Evolutionary conservation across 2,113 vertebrate species (phyloP).

Genomic region (Nesogale talazaci): DNA sequence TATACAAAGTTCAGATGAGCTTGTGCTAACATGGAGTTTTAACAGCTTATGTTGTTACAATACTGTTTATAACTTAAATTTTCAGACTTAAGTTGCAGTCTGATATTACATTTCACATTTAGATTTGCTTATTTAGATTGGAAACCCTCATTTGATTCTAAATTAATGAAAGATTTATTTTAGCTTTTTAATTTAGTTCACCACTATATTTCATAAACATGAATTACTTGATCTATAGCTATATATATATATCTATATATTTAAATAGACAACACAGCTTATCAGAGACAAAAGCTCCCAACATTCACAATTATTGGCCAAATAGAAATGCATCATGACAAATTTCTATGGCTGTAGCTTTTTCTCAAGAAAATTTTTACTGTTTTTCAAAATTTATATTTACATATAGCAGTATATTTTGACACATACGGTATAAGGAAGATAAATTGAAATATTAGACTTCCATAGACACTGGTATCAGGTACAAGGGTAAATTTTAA

Average conservation of each 20-base stretch:
- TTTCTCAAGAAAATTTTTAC: background rate
- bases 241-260: no score
- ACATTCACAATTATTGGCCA: no score
- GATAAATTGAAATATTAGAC: no score
- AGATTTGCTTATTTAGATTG: background rate
- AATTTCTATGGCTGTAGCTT: background rate
- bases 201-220: background rate
- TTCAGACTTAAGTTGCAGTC: background rate
- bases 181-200: background rate
- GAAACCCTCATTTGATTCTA: no score
- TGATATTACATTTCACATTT: slow-evolving; percentile 2
- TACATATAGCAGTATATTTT: background rate
- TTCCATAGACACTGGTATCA: no score
- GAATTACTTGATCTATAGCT: background rate
- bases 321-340: no score
- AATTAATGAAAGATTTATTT: no score
- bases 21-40: background rate
- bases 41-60: background rate
- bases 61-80: background rate
- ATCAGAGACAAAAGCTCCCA: no score
- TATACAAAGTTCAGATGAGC: background rate
- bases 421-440: background rate
- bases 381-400: background rate
- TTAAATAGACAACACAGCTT: background rate
- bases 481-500: no score